Base-by-base conservation (phyloP, 2,113 vertebrate species). In the Plectropomus leopardus region DNA sequence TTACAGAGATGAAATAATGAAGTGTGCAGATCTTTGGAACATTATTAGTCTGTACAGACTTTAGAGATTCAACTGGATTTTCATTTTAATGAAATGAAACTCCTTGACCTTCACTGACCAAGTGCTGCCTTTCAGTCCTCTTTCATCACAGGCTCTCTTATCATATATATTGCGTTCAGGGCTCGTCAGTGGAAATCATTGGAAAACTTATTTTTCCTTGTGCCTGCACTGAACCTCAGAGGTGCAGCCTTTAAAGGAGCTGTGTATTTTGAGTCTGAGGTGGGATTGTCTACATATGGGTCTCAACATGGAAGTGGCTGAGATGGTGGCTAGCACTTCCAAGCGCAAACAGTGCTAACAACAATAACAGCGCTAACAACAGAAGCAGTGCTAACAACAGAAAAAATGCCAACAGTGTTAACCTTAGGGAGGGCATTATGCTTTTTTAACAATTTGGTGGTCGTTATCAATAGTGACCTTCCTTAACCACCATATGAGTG, bases 61-160 rank as follows among this genome's bases (percentile, higher is more conserved):
- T 21, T 54, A 23, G 16, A 54, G 42, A 15, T 32, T 17, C 51
- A 17, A 32, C 23, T 28, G 3, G 9, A 9, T 60, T 0, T 82
- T 78, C 21, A 71, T 72, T 79, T 76, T 59, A 66, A 73, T 83
- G 17, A 81, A 63, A 48, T 47, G 48, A 17, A 75, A 72, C 28
- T 86, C 32, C 26, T 70, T 61, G 76, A 85, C 85, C 64, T 60
- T 47, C 30, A 42, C 45, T 21, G 34, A 36, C 26, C 36, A 34
- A 76, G 57, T 50, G 65, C 65, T 79, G 55, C 42, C 59, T 70
- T 64, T 80, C 26, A n/a, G 23, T 73, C 30, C 1, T 42, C 54
- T 77, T 76, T 73, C 21, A 79, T 86, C 80, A 24, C 2, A 0
- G 10, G 2, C 11, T 53, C 23, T 30, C 65, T 76, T 60, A 55